A percentile compares a stretch with the other conserved stretches of the same genome.
Conservation (phyloP, 2,113 vertebrate genomes). For the Brevimyrus niger region DNA sequence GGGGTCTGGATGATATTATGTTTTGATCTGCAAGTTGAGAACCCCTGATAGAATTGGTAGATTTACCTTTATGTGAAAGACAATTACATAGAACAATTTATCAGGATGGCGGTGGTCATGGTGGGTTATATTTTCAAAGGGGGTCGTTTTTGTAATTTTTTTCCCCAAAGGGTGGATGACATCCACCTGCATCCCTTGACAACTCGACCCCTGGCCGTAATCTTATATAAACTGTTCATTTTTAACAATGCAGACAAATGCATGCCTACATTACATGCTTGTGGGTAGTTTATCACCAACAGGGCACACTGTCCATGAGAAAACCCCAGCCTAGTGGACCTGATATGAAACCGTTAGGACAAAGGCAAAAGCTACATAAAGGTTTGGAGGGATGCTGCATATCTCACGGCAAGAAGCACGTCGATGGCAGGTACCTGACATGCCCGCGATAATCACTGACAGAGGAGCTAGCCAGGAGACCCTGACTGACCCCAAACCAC, state of each 20-base stretch:
- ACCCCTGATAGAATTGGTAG: not conserved
- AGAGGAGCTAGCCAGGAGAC: not conserved
- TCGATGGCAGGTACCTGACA: not conserved
- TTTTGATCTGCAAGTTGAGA: not conserved
- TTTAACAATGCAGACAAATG: not conserved
- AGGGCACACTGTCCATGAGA: not conserved
- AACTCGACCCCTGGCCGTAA: not conserved
- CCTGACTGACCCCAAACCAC: not conserved
- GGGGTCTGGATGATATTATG: not conserved
- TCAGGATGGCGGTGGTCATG: not conserved
- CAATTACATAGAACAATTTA: not conserved
- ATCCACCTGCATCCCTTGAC: not conserved
- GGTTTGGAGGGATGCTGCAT: not conserved
- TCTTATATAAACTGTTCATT: not conserved
- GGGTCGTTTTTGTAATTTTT: not conserved
- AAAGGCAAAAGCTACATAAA: not conserved
- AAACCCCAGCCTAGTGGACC: not conserved
- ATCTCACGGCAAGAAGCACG: not conserved
- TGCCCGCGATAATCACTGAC: not conserved
- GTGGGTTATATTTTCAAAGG: not conserved
- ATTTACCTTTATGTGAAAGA: not conserved
- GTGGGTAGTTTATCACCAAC: not conserved
- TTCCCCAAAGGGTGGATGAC: not conserved
- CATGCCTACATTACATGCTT: not conserved
- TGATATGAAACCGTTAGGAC: not conserved